Base-by-base conservation (phyloP, 1,140 invertebrate genomes). In the Palaemon carinicauda region DNA sequence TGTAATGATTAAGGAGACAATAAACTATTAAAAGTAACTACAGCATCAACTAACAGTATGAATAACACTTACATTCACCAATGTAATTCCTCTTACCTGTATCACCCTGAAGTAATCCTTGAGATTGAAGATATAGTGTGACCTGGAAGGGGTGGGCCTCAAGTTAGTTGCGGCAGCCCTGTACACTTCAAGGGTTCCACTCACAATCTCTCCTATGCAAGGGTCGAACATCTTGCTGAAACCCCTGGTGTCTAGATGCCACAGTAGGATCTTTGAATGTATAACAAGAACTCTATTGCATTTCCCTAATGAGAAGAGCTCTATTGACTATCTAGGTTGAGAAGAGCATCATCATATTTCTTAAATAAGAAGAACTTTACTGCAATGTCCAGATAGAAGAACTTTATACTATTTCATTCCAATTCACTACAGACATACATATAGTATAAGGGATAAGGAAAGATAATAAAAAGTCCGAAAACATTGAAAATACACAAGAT, bases 141-240 rank as follows among this genome's bases (percentile, higher is more conserved):
- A 98, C 90, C 98, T 98, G 2, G 95, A 93, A 1, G 93, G 93
- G 1, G 97, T 98, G 9, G 98, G 97, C 69, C 98, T 91, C 27
- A 99, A 92, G 92, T 96, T 95, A 12, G 92, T 90, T 89, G 96
- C 94, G 87, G 96, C 96, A 90, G 95, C 92, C 91, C 97, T 97
- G 91, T 98, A 98, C 1, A 99, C 93, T 79, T 95, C 94, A 65
- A 99, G 91, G 5, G 97, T 98, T 0, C 96, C 96, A 29, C 93
- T 90, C 1, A 99, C 96, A 71, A 99, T 93, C 92, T 98, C 95
- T 88, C 97, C 95, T 73, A 98, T 96, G 89, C 96, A 97, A 0
- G 96, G 95, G 93, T 98, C 96, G 92, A 99, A 99, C 85, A 98
- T 97, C 92, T 97, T 98, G 60, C 96, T 96, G 92, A 99, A 99